Percentiles rank a stretch among this genome's conserved stretches.
Conservation (phyloP, 2,797 vertebrate species). For the Pseudopleuronectes americanus region DNA sequence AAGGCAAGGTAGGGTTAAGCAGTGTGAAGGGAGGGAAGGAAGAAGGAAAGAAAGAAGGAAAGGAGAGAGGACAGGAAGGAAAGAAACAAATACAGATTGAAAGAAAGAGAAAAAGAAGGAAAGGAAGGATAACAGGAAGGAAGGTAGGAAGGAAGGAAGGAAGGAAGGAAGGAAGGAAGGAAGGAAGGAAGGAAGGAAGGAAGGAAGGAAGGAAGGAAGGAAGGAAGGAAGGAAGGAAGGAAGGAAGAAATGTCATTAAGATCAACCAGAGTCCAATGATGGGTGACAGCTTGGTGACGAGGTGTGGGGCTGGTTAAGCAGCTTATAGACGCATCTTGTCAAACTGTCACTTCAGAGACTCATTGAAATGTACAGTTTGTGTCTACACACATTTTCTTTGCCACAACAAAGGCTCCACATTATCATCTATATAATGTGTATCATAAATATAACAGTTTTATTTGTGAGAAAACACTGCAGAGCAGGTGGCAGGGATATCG, state of each 20-base stretch:
- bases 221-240: neutral
- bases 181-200: neutral
- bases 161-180: neutral
- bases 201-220: no score
- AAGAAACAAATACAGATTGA: constrained; percentile 16
- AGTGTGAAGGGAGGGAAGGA: constrained; percentile 1
- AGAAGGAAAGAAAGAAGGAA: neutral
- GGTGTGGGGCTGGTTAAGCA: constrained; percentile 63
- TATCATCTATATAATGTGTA: constrained; percentile 21
- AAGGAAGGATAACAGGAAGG: neutral
- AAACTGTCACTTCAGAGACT: constrained; percentile 61
- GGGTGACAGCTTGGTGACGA: constrained; percentile 63
- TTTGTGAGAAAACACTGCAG: constrained; percentile 16
- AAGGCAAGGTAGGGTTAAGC: constrained; percentile 40
- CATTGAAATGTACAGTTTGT: constrained; percentile 15
- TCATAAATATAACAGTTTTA: constrained; percentile 22
- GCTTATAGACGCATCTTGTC: constrained; percentile 63
- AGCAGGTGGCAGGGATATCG: neutral
- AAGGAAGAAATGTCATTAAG: constrained; percentile 22
- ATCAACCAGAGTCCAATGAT: constrained; percentile 40
- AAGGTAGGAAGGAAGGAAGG: neutral
- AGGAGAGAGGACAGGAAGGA: neutral
- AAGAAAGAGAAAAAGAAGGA: no score
- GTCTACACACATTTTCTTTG: constrained; percentile 3
- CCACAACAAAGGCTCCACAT: constrained; percentile 6